Percentiles rank a stretch among this genome's conserved stretches.
phyloP scores from a whole-genome alignment of 2,113 vertebrate genomes.

The Tetraodon nigroviridis region DNA sequence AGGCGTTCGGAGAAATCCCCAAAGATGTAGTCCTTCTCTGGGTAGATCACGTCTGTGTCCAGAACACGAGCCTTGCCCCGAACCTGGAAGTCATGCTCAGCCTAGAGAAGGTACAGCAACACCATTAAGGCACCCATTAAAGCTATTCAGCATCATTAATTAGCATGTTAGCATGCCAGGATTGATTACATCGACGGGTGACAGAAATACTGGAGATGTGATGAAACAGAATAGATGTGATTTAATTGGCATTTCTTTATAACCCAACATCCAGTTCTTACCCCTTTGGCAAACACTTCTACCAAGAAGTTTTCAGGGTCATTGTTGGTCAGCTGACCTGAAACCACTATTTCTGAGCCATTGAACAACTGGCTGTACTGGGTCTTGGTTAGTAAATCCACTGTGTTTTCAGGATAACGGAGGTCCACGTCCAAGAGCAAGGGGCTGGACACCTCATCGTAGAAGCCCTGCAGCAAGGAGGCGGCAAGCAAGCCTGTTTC shows the following conservation, averaged over 20 bases:
- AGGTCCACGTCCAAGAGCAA: slow-evolving; percentile 76
- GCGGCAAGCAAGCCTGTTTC: background rate
- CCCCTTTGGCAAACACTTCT: slow-evolving; percentile 74
- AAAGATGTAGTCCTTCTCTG: slow-evolving; percentile 74
- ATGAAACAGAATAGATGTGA: too few species aligned
- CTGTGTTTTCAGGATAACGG: slow-evolving; percentile 69
- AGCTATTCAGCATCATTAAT: background rate
- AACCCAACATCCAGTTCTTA: slow-evolving; percentile 55
- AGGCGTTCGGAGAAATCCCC: slow-evolving; percentile 76
- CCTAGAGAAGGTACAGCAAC: slow-evolving; percentile 19
- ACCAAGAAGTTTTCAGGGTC: slow-evolving; percentile 68
- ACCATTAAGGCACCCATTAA: background rate
- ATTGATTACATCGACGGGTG: too few species aligned
- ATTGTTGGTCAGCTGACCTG: slow-evolving; percentile 76
- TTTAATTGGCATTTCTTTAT: background rate
- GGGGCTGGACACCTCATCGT: slow-evolving; percentile 81
- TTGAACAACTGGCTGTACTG: slow-evolving; percentile 79
- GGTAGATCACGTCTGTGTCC: slow-evolving; percentile 63
- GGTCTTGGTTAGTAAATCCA: slow-evolving; percentile 72
- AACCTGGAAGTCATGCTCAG: slow-evolving; percentile 37
- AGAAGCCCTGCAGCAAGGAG: slow-evolving; percentile 74
- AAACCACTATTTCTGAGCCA: slow-evolving; percentile 84
- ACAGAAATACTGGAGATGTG: too few species aligned
- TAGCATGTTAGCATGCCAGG: background rate
- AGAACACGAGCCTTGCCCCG: slow-evolving; percentile 40